Percentiles rank a stretch among this genome's conserved stretches.
Evolutionary conservation across 1,140 invertebrate genomes (phyloP).

Genomic region (Heliconius nattereri): DNA sequence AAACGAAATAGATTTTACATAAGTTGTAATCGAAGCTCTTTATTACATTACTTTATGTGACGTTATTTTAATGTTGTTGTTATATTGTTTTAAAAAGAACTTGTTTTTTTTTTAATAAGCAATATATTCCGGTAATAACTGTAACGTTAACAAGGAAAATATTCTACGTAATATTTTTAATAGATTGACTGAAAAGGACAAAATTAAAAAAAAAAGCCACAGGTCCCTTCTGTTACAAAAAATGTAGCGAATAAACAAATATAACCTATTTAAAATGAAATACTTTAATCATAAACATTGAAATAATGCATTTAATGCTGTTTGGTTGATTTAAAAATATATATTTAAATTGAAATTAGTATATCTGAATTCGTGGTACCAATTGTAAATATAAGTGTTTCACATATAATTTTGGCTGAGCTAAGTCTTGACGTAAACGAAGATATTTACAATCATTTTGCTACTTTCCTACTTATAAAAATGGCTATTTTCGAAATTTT

Average conservation of each 20-base stretch:
- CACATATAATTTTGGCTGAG: constrained; percentile 30
- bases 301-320: constrained; percentile 61
- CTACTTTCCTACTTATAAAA: constrained; percentile 30
- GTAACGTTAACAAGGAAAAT: no score
- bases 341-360: constrained; percentile 57
- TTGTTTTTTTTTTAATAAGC: no score
- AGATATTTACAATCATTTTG: constrained; percentile 28
- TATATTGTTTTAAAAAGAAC: background rate
- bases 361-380: constrained; percentile 45
- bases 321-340: constrained; percentile 47
- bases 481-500: constrained; percentile 32
- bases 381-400: constrained; percentile 44
- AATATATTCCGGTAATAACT: no score
- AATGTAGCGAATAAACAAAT: background rate
- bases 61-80: background rate
- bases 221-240: background rate
- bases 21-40: background rate
- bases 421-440: constrained; percentile 17
- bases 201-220: background rate
- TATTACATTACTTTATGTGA: background rate
- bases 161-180: no score
- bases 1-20: background rate
- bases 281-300: background rate
- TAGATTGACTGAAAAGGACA: background rate
- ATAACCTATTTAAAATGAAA: background rate